Evolutionary conservation across 2,113 vertebrate species (phyloP).

Genomic region (Ranitomeya imitator): DNA sequence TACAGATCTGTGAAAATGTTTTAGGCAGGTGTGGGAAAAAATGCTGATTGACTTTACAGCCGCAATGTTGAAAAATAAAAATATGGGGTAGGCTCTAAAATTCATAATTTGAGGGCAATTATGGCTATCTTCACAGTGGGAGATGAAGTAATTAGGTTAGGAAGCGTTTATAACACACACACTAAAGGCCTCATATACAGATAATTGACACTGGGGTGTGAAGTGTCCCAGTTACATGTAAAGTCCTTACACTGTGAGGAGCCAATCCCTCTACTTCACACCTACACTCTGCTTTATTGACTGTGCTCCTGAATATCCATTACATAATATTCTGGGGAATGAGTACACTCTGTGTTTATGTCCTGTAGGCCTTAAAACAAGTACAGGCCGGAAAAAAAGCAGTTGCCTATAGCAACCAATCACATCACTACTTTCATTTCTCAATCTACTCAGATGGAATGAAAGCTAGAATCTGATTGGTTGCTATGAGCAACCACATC

Average conservation of each 20-base stretch:
- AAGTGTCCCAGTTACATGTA: conserved; percentile 35
- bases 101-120: background rate
- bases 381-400: background rate
- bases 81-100: background rate
- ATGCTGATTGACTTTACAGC: background rate
- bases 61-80: background rate
- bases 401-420: conserved; percentile 2
- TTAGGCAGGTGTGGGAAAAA: no score
- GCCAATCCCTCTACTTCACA: background rate
- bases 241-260: background rate
- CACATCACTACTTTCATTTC: background rate
- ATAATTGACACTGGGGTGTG: conserved; percentile 4
- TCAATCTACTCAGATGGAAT: background rate
- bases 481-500: background rate
- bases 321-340: background rate
- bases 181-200: conserved; percentile 15
- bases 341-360: background rate
- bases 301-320: background rate
- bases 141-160: background rate
- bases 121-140: background rate
- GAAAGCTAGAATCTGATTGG: background rate
- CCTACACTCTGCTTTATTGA: background rate
- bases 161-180: background rate
- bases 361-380: background rate
- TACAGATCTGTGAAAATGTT: no score